Evolutionary conservation across 2,888 invertebrate genomes (phyloP).

Genomic region (Allophyes oxyacanthae): DNA sequence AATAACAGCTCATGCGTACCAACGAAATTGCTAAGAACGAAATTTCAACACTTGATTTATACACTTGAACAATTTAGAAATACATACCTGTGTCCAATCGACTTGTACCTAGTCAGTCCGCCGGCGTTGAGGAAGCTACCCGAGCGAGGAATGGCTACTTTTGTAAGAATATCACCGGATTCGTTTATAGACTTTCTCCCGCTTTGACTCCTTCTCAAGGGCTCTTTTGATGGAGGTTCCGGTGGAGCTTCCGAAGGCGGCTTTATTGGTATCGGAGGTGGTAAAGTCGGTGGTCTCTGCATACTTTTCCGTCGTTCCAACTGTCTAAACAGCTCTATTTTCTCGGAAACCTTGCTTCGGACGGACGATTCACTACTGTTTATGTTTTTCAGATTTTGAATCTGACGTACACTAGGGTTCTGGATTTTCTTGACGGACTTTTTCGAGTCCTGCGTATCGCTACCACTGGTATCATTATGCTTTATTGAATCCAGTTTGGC

Average conservation of each 20-base stretch:
- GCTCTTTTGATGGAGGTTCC: slow-evolving; percentile 72
- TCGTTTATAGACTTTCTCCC: slow-evolving; percentile 86
- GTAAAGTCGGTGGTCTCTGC: slow-evolving; percentile 84
- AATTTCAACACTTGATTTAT: slow-evolving; percentile 61
- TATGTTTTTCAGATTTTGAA: slow-evolving; percentile 62
- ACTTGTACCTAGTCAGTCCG: slow-evolving; percentile 93
- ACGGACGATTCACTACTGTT: slow-evolving; percentile 82
- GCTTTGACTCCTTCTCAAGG: slow-evolving; percentile 83
- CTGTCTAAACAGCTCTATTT: slow-evolving; percentile 85
- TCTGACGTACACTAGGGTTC: slow-evolving; percentile 59
- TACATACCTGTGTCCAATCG: slow-evolving; percentile 91
- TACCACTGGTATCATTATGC: slow-evolving; percentile 80
- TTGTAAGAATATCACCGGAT: slow-evolving; percentile 94
- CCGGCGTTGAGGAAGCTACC: slow-evolving; percentile 96
- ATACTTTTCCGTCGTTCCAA: slow-evolving; percentile 83
- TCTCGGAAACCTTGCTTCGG: slow-evolving; percentile 86
- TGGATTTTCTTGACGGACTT: slow-evolving; percentile 76
- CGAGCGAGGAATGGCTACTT: slow-evolving; percentile 95
- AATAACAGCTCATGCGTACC: slow-evolving; percentile 67
- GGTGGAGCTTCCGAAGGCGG: slow-evolving; percentile 69
- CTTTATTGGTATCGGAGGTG: slow-evolving; percentile 85
- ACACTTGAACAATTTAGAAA: slow-evolving; percentile 60
- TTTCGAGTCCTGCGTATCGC: slow-evolving; percentile 87
- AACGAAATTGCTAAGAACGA: slow-evolving; percentile 61
- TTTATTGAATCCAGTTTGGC: slow-evolving; percentile 88